phyloP scores from a whole-genome alignment of 2,888 invertebrate species.

The Noctua comes region DNA sequence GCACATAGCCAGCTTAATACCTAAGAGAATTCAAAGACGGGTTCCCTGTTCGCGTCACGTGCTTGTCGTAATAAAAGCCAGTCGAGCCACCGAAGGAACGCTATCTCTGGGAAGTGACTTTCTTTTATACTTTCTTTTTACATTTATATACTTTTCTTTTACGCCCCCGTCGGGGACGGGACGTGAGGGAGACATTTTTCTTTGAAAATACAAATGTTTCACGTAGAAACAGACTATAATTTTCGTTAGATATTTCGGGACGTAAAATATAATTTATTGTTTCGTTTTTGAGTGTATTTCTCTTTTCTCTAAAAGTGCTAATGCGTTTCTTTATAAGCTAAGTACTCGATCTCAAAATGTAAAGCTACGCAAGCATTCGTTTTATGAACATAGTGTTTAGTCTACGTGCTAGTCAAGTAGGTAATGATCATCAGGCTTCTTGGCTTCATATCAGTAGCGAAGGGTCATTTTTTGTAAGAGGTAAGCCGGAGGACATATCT shows the following conservation, averaged over 20 bases:
- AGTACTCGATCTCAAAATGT: neutral
- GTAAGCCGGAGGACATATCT: too few species aligned
- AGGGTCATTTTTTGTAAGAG: too few species aligned
- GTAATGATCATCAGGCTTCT: too few species aligned
- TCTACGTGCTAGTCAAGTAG: neutral
- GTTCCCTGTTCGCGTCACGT: slow-evolving; percentile 84
- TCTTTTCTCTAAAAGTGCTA: slow-evolving; percentile 10
- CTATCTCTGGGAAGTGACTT: slow-evolving; percentile 83
- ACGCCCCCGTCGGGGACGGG: slow-evolving; percentile 79
- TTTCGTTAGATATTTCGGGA: slow-evolving; percentile 63
- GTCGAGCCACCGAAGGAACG: slow-evolving; percentile 76
- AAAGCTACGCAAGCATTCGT: neutral
- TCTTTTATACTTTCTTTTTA: slow-evolving; percentile 84
- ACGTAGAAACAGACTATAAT: slow-evolving; percentile 53
- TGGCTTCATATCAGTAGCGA: too few species aligned
- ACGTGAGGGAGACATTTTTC: slow-evolving; percentile 78
- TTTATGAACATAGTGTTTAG: neutral
- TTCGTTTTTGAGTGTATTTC: slow-evolving; percentile 29
- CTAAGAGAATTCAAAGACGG: slow-evolving; percentile 77
- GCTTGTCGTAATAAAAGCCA: slow-evolving; percentile 83
- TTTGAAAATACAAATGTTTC: slow-evolving; percentile 66
- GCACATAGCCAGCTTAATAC: slow-evolving; percentile 68
- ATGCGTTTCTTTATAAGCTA: slow-evolving; percentile 2
- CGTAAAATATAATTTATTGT: slow-evolving; percentile 65
- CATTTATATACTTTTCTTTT: slow-evolving; percentile 83